These are phyloP conservation scores for Latheticus oryzae DNA, from an alignment of 2,888 invertebrate genomes.

Conservation along the genomic window DNA sequence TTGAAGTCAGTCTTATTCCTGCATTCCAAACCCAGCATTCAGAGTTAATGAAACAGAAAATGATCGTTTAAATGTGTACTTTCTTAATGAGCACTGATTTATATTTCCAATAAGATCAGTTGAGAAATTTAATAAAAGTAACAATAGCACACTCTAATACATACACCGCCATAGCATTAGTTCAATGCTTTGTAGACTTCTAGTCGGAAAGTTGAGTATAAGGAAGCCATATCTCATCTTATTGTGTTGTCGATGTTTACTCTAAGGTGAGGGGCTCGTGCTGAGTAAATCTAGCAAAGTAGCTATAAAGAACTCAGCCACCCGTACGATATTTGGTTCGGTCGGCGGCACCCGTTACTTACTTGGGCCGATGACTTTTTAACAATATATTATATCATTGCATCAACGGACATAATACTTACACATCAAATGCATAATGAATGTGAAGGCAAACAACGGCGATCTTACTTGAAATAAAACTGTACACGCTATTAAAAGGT, in stretches of 20 bases:
- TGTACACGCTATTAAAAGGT: too few relatives aligned
- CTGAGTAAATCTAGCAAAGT: constrained; percentile 57
- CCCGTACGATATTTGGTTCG: constrained; percentile 64
- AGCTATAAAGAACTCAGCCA: constrained; percentile 60
- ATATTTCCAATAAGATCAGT: constrained; percentile 1
- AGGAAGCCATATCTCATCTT: constrained; percentile 54
- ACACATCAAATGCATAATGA: constrained; percentile 18
- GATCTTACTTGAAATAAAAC: background rate
- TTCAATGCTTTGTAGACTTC: constrained; percentile 26
- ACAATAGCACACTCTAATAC: constrained; percentile 15
- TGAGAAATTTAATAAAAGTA: constrained; percentile 17
- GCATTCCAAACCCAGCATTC: constrained; percentile 13
- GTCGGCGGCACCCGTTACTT: constrained; percentile 62
- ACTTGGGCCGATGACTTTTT: constrained; percentile 63
- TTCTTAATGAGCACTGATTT: constrained; percentile 22
- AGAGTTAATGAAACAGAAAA: constrained; percentile 33
- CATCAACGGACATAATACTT: constrained; percentile 44
- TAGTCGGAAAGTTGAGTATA: constrained; percentile 34
- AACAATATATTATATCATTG: constrained; percentile 58
- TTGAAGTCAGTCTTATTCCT: too few relatives aligned
- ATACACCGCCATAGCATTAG: constrained; percentile 12
- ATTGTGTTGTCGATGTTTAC: constrained; percentile 50
- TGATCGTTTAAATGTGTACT: constrained; percentile 16
- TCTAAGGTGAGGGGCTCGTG: constrained; percentile 56
- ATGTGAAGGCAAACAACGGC: constrained; percentile 13